phyloP scores from a whole-genome alignment of 2,797 vertebrate species.

The Natrix natrix region DNA sequence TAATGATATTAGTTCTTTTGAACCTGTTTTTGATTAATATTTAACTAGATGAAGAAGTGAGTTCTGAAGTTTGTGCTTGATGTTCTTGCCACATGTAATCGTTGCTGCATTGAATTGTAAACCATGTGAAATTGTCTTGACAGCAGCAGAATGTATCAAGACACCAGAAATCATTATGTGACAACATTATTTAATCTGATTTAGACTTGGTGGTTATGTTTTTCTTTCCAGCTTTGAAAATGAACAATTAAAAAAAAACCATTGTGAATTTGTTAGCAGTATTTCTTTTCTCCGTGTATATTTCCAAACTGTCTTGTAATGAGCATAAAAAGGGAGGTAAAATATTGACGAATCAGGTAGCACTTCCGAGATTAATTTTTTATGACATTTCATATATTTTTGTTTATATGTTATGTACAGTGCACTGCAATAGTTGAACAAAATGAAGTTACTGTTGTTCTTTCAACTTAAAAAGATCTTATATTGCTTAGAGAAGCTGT shows the following conservation, averaged over 20 bases:
- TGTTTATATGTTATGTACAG: neutral
- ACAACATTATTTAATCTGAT: neutral
- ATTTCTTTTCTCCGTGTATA: neutral
- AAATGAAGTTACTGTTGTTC: neutral
- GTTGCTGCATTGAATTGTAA: neutral
- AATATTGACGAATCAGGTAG: neutral
- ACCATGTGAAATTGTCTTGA: neutral
- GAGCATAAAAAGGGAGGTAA: neutral
- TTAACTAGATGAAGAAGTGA: neutral
- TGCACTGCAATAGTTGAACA: neutral
- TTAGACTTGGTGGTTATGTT: neutral
- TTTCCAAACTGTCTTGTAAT: neutral
- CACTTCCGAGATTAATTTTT: neutral
- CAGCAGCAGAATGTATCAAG: neutral
- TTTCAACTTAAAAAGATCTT: neutral
- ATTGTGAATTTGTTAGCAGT: neutral
- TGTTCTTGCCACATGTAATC: neutral
- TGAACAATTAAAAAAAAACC: neutral
- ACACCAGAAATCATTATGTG: neutral
- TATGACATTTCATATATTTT: neutral
- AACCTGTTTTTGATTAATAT: neutral
- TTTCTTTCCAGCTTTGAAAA: neutral
- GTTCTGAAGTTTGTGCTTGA: neutral
- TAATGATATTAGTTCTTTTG: neutral
- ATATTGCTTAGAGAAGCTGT: neutral